Base-by-base conservation (phyloP, 1,140 invertebrate species). In the Zeugodacus cucurbitae region DNA sequence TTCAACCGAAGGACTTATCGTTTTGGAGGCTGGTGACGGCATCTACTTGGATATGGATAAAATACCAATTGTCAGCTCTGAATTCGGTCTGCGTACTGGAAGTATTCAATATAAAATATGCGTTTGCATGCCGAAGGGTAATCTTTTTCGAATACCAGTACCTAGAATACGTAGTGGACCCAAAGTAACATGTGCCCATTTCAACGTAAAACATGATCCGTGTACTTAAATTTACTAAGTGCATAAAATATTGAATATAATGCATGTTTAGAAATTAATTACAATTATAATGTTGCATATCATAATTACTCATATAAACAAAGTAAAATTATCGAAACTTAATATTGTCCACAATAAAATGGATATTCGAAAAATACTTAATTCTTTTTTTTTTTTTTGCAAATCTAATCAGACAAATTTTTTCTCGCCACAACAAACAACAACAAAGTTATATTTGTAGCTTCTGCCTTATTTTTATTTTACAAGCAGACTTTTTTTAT, bases 81-180 rank as follows among this genome's bases (percentile, higher is more conserved):
- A 94, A 87, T 93, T 94, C 74, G 90, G 92, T 87, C 91, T 93
- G 20, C 93, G 93, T 34, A 93, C 92, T 29, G 94, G 93, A 88
- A 91, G 93, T 89, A 90, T 94, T 0, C 97, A 98, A 91, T 98
- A 96, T 91, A 98, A 98, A 94, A 94, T 98, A 3, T 98, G 97
- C 89, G 95, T 98, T 2, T 98, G 97, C 91, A 98, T 98, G 97
- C 97, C 97, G 0, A 94, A 96, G 88, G 97, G 97, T 0, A 97
- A 96, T 90, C 91, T 98, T 10, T 98, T 97, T 90, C 95, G 95
- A 89, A 95, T 98, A 5, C 95, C 96, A 0, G 95, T 97, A 4
- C 95, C 95, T 20, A 94, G 93, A 4, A 95, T 94, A 26, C 92
- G 91, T 70, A 95, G 93, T 90, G 91, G 90, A 2, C 94, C 94